Evolutionary conservation across 2,888 invertebrate species (phyloP), one percentile per base, ranked within the genome.

Genomic region (Tenthredo distinguenda): DNA sequence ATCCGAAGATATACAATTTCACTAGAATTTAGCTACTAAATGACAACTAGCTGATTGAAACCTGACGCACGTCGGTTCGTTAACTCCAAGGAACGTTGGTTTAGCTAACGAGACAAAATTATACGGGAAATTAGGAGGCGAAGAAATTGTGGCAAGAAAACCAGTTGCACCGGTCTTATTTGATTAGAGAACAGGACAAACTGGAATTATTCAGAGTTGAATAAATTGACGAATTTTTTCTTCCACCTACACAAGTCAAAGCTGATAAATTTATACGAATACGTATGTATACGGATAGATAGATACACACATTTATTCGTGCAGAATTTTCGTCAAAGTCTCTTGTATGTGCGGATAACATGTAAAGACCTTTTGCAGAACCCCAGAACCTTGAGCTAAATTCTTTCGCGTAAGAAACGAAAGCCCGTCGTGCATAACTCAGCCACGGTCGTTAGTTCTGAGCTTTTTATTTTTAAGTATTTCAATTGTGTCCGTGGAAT

Each of bases 51-150:
- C 9, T 76, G 26, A 76, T 76, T 76, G 76, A 47, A 76, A 76
- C 76, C 76, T 26, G 43, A 76, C 76, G 43, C 76, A 76, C 76
- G 47, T 76, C 21, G 76, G 76, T 47, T 47, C 43, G 47, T 76
- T 76, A 76, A 47, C 47, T 77, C n/a, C 77, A 5, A 74, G 18
- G 15, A 47, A 43, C 47, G 77, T 77, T 77, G 31, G 50, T 31
- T 77, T 26, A 77, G 55, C 77, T 55, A 77, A 77, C 55, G 50
- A 77, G 77, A 55, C 55, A 34, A 50, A 55, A 55, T 50, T 77
- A 50, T 34, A 77, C 31, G 15, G 31, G 7, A 77, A 77, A 50
- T 50, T 50, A 77, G 18, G 55, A 34, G 21, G 15, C 3, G 55
- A 43, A 43, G 43, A 74, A 74, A 5, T 43, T 74, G 72, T 12